Conservation (phyloP, 2,888 invertebrate genomes). For the Phytoseiulus persimilis region DNA sequence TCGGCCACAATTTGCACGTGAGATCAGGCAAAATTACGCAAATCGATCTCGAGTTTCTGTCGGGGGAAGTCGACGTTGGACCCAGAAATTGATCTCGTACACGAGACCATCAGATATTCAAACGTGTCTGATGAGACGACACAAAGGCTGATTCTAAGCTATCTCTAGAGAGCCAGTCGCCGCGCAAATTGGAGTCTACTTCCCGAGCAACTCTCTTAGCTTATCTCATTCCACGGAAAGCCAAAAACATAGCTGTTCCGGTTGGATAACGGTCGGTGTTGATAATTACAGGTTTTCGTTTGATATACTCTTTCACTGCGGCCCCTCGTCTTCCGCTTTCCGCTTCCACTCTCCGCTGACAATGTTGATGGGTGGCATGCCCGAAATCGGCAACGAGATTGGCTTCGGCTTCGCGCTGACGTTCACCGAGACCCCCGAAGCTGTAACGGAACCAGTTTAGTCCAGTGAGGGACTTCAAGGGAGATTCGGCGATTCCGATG, state of each 20-base stretch:
- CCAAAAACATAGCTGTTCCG: background rate
- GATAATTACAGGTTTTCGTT: background rate
- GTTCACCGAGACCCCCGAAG: background rate
- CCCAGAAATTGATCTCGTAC: too few relatives aligned
- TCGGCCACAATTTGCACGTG: too few relatives aligned
- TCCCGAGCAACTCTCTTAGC: background rate
- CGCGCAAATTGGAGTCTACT: background rate
- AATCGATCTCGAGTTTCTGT: too few relatives aligned
- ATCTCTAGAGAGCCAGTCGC: background rate
- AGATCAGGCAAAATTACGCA: too few relatives aligned
- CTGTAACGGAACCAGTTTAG: too few relatives aligned
- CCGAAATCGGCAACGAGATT: slow-evolving; percentile 8
- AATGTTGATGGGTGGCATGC: slow-evolving; percentile 19
- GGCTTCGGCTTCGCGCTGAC: slow-evolving; percentile 11
- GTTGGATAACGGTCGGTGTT: too few relatives aligned
- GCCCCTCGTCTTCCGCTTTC: slow-evolving; percentile 16
- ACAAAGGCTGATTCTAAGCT: background rate
- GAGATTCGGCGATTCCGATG: too few relatives aligned
- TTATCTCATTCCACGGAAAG: background rate
- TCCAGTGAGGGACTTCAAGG: too few relatives aligned
- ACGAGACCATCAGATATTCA: too few relatives aligned
- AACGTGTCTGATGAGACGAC: too few relatives aligned
- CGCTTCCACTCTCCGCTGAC: slow-evolving; percentile 21
- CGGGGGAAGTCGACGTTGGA: too few relatives aligned
- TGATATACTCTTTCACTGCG: background rate